These are phyloP conservation scores for Eupithecia abbreviata DNA, from an alignment of 2,888 invertebrate species.

Conservation along the genomic window DNA sequence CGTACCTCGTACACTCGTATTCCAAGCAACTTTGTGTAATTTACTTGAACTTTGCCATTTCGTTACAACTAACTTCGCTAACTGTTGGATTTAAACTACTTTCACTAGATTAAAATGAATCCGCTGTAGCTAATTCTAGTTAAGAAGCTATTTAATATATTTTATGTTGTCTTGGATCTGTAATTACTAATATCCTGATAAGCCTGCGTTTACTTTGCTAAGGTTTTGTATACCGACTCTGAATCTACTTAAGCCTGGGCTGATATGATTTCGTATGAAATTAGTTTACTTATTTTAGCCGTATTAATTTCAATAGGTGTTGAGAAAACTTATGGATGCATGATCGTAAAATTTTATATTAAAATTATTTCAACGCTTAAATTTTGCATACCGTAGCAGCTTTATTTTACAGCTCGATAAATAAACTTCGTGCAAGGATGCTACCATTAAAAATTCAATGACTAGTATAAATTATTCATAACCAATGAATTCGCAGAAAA, in stretches of 20 bases:
- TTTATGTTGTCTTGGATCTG: neutral
- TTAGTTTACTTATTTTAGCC: neutral
- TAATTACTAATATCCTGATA: conserved; percentile 4
- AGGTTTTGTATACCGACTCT: neutral
- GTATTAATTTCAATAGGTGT: neutral
- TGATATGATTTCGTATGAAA: neutral
- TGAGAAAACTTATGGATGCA: neutral
- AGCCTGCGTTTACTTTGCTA: neutral
- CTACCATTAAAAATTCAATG: conserved; percentile 1
- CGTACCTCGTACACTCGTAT: conserved; percentile 18
- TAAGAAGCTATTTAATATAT: neutral
- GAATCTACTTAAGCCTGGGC: neutral
- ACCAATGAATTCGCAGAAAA: neutral
- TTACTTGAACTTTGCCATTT: conserved; percentile 40
- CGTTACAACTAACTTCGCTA: conserved; percentile 24
- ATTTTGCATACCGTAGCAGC: neutral
- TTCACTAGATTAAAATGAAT: conserved; percentile 25
- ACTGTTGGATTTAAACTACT: conserved; percentile 34
- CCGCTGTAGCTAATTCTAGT: neutral
- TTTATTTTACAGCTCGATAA: neutral
- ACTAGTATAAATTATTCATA: conserved; percentile 2
- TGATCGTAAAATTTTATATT: neutral
- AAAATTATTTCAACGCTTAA: neutral
- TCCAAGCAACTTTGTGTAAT: conserved; percentile 27
- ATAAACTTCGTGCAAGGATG: neutral